These are phyloP conservation scores for Semaprochilodus insignis DNA, from an alignment of 2,797 vertebrate species.

Conservation along the genomic window DNA sequence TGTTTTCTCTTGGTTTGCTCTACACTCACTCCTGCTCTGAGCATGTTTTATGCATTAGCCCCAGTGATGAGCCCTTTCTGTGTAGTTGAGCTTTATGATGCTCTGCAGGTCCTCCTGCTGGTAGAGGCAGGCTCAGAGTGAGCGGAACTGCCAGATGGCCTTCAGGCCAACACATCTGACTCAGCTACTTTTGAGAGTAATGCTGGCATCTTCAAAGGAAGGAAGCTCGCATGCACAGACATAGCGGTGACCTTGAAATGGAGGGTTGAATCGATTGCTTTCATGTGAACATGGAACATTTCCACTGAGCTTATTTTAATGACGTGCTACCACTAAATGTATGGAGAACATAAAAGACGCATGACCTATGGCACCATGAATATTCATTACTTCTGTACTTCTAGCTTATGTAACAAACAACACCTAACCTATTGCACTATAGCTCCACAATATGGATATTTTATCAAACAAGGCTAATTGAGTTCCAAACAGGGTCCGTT, in stretches of 20 bases:
- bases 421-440: neutral
- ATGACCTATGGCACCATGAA: neutral
- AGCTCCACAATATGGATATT: neutral
- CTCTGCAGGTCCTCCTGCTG: neutral
- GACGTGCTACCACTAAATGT: neutral
- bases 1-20: neutral
- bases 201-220: slow-evolving; percentile 14
- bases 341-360: neutral
- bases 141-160: slow-evolving; percentile 5
- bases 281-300: neutral
- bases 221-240: neutral
- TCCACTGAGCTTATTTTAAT: neutral
- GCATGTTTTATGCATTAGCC: neutral
- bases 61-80: neutral
- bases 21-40: neutral
- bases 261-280: neutral
- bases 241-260: neutral
- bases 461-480: neutral
- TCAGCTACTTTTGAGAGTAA: slow-evolving; percentile 7
- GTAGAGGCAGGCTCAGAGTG: neutral
- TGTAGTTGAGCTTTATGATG: neutral
- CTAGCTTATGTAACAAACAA: neutral
- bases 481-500: too few relatives aligned
- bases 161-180: slow-evolving; percentile 14
- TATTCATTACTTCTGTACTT: neutral